Base-by-base conservation (phyloP, 2,888 invertebrate genomes). In the Agrochola macilenta region DNA sequence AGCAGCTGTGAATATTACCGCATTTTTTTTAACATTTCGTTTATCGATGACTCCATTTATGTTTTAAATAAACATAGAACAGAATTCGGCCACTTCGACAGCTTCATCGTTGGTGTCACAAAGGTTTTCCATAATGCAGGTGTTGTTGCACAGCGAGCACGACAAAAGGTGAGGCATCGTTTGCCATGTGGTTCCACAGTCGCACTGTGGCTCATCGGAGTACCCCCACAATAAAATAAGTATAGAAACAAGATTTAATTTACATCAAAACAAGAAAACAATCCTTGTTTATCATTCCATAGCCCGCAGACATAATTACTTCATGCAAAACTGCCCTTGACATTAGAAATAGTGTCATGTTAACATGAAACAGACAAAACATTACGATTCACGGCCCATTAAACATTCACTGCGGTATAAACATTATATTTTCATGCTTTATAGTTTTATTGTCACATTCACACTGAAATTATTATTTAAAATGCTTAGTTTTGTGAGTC, bases 401-500 rank as follows among this genome's bases (percentile, higher is more conserved):
- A 69, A 46, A 60, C 30, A 9, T 58, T 60, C 63, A 69, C 23
- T 74, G 63, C 26, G 23, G 46, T 69, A 65, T 46, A 46, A 57
- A 46, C 61, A 39, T 64, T 17, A 73, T 49, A 26, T 68, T 43
- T 69, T 72, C 70, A 78, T 54, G 58, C 60, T 68, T 43, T 23
- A 71, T 61, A 63, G 66, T 75, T 76, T 74, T 66, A 86, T 26
- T n/a, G 58, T 73, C 5, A 60, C 65, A 43, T 46, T 58, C 30
- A 52, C 57, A 64, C 39, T 58, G 20, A 68, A 80, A 70, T 78
- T 70, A 23, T 64, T 65, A n/a, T 58, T 58, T 52, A 54, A 61
- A 85, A 78, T 43, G 69, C 12, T 76, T 84, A 76, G 49, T 73
- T 75, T 76, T 75, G 43, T 86, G 76, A 72, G 87, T 76, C 81